Base-by-base conservation (phyloP, 2,113 vertebrate species). In the Ameiurus melas region DNA sequence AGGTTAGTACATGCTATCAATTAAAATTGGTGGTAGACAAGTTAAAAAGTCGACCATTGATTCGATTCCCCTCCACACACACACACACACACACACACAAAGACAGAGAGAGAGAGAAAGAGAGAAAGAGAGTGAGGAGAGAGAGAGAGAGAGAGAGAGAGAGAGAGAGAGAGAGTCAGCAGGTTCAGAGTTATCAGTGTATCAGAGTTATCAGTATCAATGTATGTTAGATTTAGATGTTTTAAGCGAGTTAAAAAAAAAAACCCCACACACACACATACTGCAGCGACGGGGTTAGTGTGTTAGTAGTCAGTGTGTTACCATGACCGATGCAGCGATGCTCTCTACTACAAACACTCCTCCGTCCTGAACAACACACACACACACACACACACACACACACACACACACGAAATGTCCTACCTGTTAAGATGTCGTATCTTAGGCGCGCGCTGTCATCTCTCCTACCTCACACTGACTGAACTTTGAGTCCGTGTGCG, bases 401-500 rank as follows among this genome's bases (percentile, higher is more conserved):
- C 43, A 7, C 43, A 7, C 43, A 7, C 43, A 7, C 43, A 0
- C 43, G 5, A 39, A 22, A 81, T 81, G 66, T 83, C 86, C 70
- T 89, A 90, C 90, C 90, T 89, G 82, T 87, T 66, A 4, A 36
- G 55, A 62, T 7, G 30, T 70, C 27, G 78, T 66, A 43, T 86
- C 87, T 89, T 62, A 89, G 33, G 47, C 13, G 43, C 71, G 39
- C 87, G 70, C 57, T 55, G 51, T 89, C 51, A 58, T 58, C 64
- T 70, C 80, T 83, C 83, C 33, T n/a, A 14, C 78, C 71, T 60
- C 43, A 55, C 68, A 36, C 19, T 47, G 73, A 47, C 73, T n/a
- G 71, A 90, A 90, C 81, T 90, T 90, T 88, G 84, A 82, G 85
- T 87, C 82, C 85, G 83, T 58, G 80, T 25, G 60, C 82, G 66